A percentile compares a stretch with the other conserved stretches of the same genome.
These are phyloP conservation scores for Cremastinae sp. DNA, from an alignment of 2,888 invertebrate species.

Conservation along the genomic window DNA sequence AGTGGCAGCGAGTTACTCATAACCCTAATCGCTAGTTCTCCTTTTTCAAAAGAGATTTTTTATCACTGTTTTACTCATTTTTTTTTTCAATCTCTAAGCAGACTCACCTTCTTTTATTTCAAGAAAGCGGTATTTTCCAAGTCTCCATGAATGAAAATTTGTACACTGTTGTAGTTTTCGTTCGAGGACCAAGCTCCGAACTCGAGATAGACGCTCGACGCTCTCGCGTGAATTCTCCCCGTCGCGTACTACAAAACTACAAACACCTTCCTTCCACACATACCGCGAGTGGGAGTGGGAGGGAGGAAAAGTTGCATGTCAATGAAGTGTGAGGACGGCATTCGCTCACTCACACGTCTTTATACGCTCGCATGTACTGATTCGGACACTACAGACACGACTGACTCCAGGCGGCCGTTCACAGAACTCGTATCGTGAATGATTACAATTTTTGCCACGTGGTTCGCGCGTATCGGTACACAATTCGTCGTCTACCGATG, in stretches of 20 bases:
- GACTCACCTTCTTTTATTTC: slow-evolving; percentile 32
- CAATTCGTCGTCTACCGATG: too few relatives aligned
- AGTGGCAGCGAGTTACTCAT: slow-evolving; percentile 60
- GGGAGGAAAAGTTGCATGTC: slow-evolving; percentile 11
- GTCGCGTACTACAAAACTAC: slow-evolving; percentile 18
- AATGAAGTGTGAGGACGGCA: slow-evolving; percentile 19
- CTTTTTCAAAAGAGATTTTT: neutral
- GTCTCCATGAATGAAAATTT: slow-evolving; percentile 31
- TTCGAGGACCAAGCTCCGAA: neutral
- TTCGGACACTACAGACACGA: too few relatives aligned
- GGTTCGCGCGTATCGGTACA: too few relatives aligned
- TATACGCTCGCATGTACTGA: too few relatives aligned
- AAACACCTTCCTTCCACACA: too few relatives aligned
- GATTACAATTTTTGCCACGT: too few relatives aligned
- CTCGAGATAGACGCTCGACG: slow-evolving; percentile 4
- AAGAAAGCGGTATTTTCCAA: neutral
- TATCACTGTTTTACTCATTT: neutral
- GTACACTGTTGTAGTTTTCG: neutral
- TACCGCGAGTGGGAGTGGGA: slow-evolving; percentile 12
- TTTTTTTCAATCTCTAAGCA: neutral
- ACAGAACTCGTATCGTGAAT: too few relatives aligned
- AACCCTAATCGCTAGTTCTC: slow-evolving; percentile 21
- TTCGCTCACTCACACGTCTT: neutral
- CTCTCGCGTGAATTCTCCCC: slow-evolving; percentile 22
- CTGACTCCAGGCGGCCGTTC: too few relatives aligned